phyloP scores from a whole-genome alignment of 2,113 vertebrate genomes.

The Clinocottus analis region DNA sequence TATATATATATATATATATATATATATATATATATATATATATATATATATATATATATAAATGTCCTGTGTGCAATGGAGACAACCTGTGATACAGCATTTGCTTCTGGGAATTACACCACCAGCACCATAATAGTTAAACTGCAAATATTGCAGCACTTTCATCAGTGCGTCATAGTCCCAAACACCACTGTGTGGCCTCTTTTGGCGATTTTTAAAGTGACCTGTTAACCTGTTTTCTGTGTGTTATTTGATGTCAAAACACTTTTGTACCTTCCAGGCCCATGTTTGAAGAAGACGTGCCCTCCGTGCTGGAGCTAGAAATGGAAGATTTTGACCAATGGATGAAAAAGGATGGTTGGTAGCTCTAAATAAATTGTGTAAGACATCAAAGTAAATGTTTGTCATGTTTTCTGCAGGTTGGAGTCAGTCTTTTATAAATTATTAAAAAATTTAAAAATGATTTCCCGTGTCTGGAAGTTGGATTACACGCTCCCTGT shows the following conservation, averaged over 20 bases:
- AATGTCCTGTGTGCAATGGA: too few species aligned
- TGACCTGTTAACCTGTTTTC: not conserved
- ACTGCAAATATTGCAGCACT: not conserved
- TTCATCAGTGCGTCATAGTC: not conserved
- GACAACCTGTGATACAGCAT: not conserved
- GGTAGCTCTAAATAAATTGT: constrained; percentile 5
- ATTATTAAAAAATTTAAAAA: too few species aligned
- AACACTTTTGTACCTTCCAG: constrained; percentile 71
- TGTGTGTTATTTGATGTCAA: not conserved
- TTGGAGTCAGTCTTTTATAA: too few species aligned
- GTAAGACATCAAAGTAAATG: not conserved
- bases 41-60: too few species aligned
- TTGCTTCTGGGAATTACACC: not conserved
- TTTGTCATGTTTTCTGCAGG: not conserved
- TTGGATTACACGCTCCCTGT: not conserved
- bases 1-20: too few species aligned
- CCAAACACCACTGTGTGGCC: not conserved
- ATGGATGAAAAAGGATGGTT: constrained; percentile 94
- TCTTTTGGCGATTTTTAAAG: not conserved
- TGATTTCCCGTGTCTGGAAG: not conserved
- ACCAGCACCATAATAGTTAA: not conserved
- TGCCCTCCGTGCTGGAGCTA: constrained; percentile 96
- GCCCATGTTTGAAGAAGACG: constrained; percentile 98
- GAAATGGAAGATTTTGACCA: constrained; percentile 98
- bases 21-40: too few species aligned